Percentiles rank a stretch among this genome's conserved stretches.
Evolutionary conservation across 2,888 invertebrate species (phyloP).

Genomic region (Hipparchia semele): DNA sequence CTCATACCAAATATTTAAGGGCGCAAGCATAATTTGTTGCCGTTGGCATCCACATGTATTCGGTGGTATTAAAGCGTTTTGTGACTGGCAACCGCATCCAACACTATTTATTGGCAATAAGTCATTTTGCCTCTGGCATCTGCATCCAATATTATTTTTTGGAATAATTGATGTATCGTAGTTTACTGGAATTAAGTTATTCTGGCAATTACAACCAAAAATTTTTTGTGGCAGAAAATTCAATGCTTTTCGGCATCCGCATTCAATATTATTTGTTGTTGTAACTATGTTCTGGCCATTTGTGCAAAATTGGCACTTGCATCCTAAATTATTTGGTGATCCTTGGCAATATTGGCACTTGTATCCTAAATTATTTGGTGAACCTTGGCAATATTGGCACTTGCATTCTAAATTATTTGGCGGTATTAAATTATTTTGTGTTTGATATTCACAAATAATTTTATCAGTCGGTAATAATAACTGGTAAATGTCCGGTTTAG

Average conservation of each 20-base stretch:
- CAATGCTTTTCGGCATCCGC: neutral
- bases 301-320: neutral
- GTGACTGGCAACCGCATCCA: neutral
- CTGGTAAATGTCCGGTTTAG: slow-evolving; percentile 35
- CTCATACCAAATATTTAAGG: neutral
- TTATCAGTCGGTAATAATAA: neutral
- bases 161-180: neutral
- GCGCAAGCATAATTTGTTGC: neutral
- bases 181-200: neutral
- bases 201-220: neutral
- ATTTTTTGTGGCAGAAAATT: too few relatives aligned
- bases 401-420: slow-evolving; percentile 2
- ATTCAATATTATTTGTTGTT: neutral
- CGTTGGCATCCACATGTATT: slow-evolving; percentile 2
- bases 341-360: neutral
- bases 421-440: too few relatives aligned
- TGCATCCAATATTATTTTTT: neutral
- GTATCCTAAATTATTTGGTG: slow-evolving; percentile 1
- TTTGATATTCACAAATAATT: too few relatives aligned
- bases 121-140: slow-evolving; percentile 2
- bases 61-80: neutral
- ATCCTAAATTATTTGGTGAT: neutral
- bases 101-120: neutral
- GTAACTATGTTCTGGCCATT: too few relatives aligned
- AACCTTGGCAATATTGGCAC: neutral